Evolutionary conservation across 2,888 invertebrate species (phyloP), one percentile per base, ranked within the genome.

Genomic region (Drosophila mimica): DNA sequence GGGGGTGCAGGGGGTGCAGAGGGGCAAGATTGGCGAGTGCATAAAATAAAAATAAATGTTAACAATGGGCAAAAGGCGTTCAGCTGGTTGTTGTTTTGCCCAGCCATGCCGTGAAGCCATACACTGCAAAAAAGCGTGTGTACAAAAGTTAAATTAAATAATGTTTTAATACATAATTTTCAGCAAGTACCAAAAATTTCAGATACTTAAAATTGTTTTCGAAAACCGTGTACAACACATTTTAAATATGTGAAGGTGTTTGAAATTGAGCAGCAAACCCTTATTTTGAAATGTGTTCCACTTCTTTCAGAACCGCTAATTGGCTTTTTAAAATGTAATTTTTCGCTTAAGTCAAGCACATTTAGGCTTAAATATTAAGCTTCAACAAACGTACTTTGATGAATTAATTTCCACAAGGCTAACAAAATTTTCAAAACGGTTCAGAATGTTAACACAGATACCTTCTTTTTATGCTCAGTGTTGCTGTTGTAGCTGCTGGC

Each of bases 11-110:
- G 8, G 25, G 15, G 46, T 31, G 43, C 30, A 1, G 8, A 40
- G 28, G 0, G 25, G 11, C 15, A 9, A 70, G 15, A 36, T 38
- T 68, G 78, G 83, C 70, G 89, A 89, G 84, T 85, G 90, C 87
- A 90, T 90, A 87, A 90, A 87, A 87, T 87, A 87, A 86, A 86
- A 90, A 90, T 86, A 87, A 87, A 87, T 81, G 90, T 81, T 90
- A 88, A 88, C 86, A 87, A 90, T 87, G 90, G 90, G 83, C 81
- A 74, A 86, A 88, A 88, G 89, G 85, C 89, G 88, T 88, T 81
- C 77, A 61, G 73, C 71, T 79, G 76, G 4, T 46, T 46, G 46
- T 46, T 46, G 75, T 66, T 75, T 46, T 73, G 57, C 74, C 65
- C 53, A 48, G 60, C 53, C 38, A 46, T 46, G 46, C 46, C 46